These are phyloP conservation scores for Eulithis prunata DNA, from an alignment of 2,888 invertebrate genomes.

Conservation along the genomic window DNA sequence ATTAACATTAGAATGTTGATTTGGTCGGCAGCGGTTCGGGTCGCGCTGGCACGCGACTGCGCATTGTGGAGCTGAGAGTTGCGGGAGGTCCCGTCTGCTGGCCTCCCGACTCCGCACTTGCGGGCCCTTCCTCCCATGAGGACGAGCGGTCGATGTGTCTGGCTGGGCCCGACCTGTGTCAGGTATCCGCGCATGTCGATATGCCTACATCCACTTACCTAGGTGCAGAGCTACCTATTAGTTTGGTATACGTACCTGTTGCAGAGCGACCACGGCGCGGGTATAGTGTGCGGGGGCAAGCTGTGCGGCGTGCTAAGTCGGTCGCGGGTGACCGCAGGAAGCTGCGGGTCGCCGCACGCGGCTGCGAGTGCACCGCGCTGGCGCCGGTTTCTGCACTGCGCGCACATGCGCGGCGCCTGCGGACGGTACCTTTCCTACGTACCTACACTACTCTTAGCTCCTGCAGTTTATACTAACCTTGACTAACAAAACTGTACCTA, in stretches of 20 bases:
- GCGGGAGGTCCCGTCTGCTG: no score
- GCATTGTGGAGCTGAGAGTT: conserved; percentile 49
- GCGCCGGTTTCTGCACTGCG: conserved; percentile 67
- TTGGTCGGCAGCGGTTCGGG: conserved; percentile 15
- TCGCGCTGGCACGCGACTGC: conserved; percentile 41
- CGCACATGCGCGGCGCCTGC: conserved; percentile 61
- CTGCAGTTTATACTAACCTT: no score
- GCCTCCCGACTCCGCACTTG: conserved; percentile 44
- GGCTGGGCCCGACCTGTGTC: conserved; percentile 59
- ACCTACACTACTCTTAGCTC: no score
- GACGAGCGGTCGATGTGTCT: conserved; percentile 59
- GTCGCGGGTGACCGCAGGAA: conserved; percentile 6
- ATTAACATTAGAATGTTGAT: background rate
- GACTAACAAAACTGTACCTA: no score
- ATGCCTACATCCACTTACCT: no score
- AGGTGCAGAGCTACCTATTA: no score
- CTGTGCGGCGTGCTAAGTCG: conserved; percentile 30
- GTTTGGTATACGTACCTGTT: background rate
- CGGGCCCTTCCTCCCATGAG: conserved; percentile 39
- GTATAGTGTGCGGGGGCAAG: conserved; percentile 15
- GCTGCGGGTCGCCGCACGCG: conserved; percentile 41
- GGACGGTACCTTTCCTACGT: conserved; percentile 47
- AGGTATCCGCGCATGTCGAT: conserved; percentile 40
- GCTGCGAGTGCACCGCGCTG: conserved; percentile 41
- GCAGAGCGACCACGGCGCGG: conserved; percentile 31